A percentile compares a stretch with the other conserved stretches of the same genome.
phyloP scores from a whole-genome alignment of 2,113 vertebrate genomes.

The Natator depressus region DNA sequence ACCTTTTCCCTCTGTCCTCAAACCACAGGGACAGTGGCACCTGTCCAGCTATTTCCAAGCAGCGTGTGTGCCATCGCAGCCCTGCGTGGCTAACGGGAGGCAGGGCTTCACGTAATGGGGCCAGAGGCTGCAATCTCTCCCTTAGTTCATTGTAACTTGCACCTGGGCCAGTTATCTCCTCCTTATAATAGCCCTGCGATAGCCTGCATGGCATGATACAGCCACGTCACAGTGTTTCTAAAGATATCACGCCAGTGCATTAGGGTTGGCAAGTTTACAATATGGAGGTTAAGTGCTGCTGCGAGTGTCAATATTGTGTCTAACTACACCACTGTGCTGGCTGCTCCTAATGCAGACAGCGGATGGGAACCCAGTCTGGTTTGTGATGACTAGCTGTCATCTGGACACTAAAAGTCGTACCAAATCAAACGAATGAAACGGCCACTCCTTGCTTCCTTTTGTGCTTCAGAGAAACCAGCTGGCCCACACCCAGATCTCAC shows the following conservation, averaged over 20 bases:
- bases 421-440: fast-evolving
- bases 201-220: neutral
- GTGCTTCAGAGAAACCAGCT: neutral
- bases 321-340: neutral
- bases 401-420: neutral
- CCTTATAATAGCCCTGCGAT: neutral
- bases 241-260: neutral
- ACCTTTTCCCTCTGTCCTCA: fast-evolving
- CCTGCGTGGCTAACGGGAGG: neutral
- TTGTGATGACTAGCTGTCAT: neutral
- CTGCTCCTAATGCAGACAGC: neutral
- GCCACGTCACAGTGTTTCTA: neutral
- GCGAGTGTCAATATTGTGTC: fast-evolving
- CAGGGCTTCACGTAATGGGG: neutral
- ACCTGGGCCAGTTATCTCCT: neutral
- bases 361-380: neutral
- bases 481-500: neutral
- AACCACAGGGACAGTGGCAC: too few species aligned
- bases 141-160: neutral
- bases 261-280: neutral
- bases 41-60: neutral
- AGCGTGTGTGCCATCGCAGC: neutral
- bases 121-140: neutral
- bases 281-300: fast-evolving
- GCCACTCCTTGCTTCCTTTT: fast-evolving